phyloP scores from a whole-genome alignment of 1,140 invertebrate genomes.

The Drosophila watanabei region DNA sequence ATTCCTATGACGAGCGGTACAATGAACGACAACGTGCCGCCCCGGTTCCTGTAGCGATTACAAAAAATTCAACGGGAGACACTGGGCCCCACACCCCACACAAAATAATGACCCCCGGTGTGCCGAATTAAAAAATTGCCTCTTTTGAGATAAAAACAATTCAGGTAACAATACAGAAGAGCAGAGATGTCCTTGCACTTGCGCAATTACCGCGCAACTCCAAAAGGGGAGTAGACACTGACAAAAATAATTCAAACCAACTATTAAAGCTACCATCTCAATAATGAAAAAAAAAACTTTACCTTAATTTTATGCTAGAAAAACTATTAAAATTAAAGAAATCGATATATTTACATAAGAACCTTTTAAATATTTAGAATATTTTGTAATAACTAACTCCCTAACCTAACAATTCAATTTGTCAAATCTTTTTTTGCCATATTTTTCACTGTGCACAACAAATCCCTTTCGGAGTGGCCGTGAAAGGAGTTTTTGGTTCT shows the following conservation, averaged over 20 bases:
- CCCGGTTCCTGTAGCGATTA: slow-evolving; percentile 66
- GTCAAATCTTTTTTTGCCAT: not conserved
- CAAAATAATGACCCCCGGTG: slow-evolving; percentile 11
- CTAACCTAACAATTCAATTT: not conserved
- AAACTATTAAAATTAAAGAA: not conserved
- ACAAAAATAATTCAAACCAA: not conserved
- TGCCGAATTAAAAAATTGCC: slow-evolving; percentile 23
- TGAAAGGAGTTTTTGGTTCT: slow-evolving; percentile 71
- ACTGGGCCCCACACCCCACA: slow-evolving; percentile 59
- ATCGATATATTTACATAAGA: not conserved
- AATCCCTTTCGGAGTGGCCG: slow-evolving; percentile 57
- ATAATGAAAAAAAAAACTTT: not conserved
- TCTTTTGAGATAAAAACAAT: slow-evolving; percentile 24
- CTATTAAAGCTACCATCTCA: not conserved
- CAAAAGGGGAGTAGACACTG: slow-evolving; percentile 66
- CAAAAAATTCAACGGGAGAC: slow-evolving; percentile 14
- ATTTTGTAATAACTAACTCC: not conserved
- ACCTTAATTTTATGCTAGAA: not conserved
- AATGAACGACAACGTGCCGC: slow-evolving; percentile 46
- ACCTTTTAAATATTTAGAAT: too few species aligned
- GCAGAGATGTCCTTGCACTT: slow-evolving; percentile 69
- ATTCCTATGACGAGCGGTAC: slow-evolving; percentile 21
- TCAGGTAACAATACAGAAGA: slow-evolving; percentile 35
- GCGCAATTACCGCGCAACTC: slow-evolving; percentile 78
- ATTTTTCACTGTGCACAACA: slow-evolving; percentile 38